Percentiles rank a stretch among this genome's conserved stretches.
Evolutionary conservation across 2,888 invertebrate genomes (phyloP).

Genomic region (Cacoxenus indagator): DNA sequence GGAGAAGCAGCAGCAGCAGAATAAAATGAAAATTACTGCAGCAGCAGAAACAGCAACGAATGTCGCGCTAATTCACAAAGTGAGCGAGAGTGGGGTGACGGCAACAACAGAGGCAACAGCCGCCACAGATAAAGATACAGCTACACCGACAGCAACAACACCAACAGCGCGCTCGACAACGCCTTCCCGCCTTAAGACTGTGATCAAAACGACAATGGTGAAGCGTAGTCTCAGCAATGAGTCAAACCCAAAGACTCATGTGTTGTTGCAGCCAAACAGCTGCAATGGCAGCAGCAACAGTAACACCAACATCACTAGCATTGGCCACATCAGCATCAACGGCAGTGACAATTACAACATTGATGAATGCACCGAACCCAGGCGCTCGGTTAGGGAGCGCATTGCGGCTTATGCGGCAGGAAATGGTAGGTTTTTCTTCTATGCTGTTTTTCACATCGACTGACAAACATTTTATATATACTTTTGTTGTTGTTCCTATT

Average conservation of each 20-base stretch:
- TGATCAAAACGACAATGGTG: slow-evolving; percentile 69
- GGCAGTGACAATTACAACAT: slow-evolving; percentile 31
- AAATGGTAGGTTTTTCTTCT: slow-evolving; percentile 60
- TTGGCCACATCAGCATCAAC: slow-evolving; percentile 30
- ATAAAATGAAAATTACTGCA: slow-evolving; percentile 23
- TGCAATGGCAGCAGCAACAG: slow-evolving; percentile 41
- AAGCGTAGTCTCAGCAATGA: slow-evolving; percentile 68
- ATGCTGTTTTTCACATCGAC: neutral
- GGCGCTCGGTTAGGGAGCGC: slow-evolving; percentile 64
- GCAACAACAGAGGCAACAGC: slow-evolving; percentile 37
- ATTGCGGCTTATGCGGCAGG: slow-evolving; percentile 67
- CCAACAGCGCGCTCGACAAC: slow-evolving; percentile 60
- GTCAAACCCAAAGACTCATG: slow-evolving; percentile 44
- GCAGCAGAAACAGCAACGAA: slow-evolving; percentile 45
- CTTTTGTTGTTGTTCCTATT: slow-evolving; percentile 21
- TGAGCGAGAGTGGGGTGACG: slow-evolving; percentile 60
- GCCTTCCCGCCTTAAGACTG: slow-evolving; percentile 67
- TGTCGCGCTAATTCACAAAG: slow-evolving; percentile 34
- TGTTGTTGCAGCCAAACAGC: slow-evolving; percentile 27
- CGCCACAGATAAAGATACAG: slow-evolving; percentile 53
- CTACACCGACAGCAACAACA: slow-evolving; percentile 49
- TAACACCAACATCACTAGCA: slow-evolving; percentile 36
- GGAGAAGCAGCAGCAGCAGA: slow-evolving; percentile 44
- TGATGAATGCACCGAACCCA: slow-evolving; percentile 42
- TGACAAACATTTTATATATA: neutral